Evolutionary conservation across 2,888 invertebrate genomes (phyloP).

Genomic region (Coleophora deauratella): DNA sequence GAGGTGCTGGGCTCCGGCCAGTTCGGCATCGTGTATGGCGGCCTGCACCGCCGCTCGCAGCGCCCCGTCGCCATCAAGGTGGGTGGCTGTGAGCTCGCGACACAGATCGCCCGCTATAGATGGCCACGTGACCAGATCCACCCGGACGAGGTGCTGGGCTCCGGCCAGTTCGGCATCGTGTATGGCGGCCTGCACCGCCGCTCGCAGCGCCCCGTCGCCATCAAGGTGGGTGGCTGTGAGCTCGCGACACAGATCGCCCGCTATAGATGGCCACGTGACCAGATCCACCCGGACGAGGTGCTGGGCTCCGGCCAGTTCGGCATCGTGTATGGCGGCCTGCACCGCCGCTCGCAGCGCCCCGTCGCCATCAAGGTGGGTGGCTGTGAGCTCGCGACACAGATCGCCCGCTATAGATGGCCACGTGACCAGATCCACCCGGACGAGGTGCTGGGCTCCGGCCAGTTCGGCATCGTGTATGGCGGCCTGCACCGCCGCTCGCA

Average conservation of each 20-base stretch:
- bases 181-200: slow-evolving; percentile 93
- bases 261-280: slow-evolving; percentile 98
- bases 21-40: slow-evolving; percentile 99
- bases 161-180: slow-evolving; percentile 99
- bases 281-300: slow-evolving; percentile 95
- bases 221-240: no score
- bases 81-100: no score
- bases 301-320: slow-evolving; percentile 99
- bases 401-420: slow-evolving; percentile 92
- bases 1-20: slow-evolving; percentile 97
- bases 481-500: slow-evolving; percentile 87
- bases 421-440: slow-evolving; percentile 97
- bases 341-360: slow-evolving; percentile 85
- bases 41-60: slow-evolving; percentile 84
- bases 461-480: slow-evolving; percentile 99
- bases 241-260: slow-evolving; percentile 35
- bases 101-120: slow-evolving; percentile 78
- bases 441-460: slow-evolving; percentile 95
- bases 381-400: no score
- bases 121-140: slow-evolving; percentile 97
- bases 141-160: slow-evolving; percentile 95
- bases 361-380: slow-evolving; percentile 99
- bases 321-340: slow-evolving; percentile 95
- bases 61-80: slow-evolving; percentile 97
- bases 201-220: slow-evolving; percentile 91